Percentiles rank a stretch among this genome's conserved stretches.
Conservation (phyloP, 2,888 invertebrate species). For the Chymomyza amoena region DNA sequence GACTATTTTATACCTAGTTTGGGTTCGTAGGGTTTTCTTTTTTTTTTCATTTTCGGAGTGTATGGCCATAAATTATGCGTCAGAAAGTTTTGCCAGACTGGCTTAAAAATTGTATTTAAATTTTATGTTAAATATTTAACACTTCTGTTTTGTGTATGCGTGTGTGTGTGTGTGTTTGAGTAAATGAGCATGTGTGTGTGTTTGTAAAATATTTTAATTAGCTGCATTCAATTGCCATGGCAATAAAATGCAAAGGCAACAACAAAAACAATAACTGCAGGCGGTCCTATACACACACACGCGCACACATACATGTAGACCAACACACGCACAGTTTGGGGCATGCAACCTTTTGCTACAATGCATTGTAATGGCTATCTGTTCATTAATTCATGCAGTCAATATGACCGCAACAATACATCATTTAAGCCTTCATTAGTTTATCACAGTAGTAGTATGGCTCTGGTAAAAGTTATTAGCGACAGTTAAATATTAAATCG, state of each 20-base stretch:
- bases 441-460: slow-evolving; percentile 51
- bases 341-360: too few species aligned
- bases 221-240: slow-evolving; percentile 62
- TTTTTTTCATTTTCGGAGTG: neutral
- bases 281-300: neutral
- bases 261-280: neutral
- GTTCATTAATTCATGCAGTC: slow-evolving; percentile 32
- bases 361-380: slow-evolving; percentile 31
- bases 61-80: slow-evolving; percentile 56
- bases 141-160: slow-evolving; percentile 23
- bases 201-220: slow-evolving; percentile 57
- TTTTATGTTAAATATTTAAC: slow-evolving; percentile 61
- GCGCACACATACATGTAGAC: neutral
- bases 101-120: slow-evolving; percentile 38
- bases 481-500: slow-evolving; percentile 73
- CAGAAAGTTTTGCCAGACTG: neutral
- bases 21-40: neutral
- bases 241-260: slow-evolving; percentile 6
- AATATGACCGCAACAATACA: slow-evolving; percentile 61
- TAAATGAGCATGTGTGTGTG: neutral
- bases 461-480: slow-evolving; percentile 61
- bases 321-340: neutral
- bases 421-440: slow-evolving; percentile 71
- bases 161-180: neutral
- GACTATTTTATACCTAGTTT: neutral